Base-by-base conservation (phyloP, 2,113 vertebrate genomes). In the Centropus unirufus region DNA sequence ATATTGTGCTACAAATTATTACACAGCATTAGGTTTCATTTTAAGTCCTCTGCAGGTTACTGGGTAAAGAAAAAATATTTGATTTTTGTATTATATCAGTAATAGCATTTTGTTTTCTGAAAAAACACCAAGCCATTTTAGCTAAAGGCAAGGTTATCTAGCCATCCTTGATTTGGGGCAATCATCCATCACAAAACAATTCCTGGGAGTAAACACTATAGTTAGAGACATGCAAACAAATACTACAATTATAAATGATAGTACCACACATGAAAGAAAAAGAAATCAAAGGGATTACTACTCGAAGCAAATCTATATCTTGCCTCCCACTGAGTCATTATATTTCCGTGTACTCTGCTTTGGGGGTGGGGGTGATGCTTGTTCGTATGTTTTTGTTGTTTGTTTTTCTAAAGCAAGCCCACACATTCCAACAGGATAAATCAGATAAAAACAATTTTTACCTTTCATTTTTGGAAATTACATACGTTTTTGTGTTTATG, bases 181-280 rank as follows among this genome's bases (percentile, higher is more conserved):
- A 96, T 96, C 96, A 97, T 83, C 91, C 93, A 97, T 96, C 62
- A 96, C 95, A 97, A 94, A 97, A 95, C 93, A 97, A 96, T 96
- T 95, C 93, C 89, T 97, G 80, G 69, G 95, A 96, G 96, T 94
- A 97, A 98, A 97, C 89, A 93, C 95, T 67, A 26, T 73, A 95
- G 95, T 85, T 91, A 96, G 78, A 97, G 51, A 91, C 83, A 79
- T 89, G 89, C 81, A 97, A 96, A 97, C 92, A 97, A 96, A 95
- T 80, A 78, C 70, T 66, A 82, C 80, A 96, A 95, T 97, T 96
- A 93, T 90, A 98, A 97, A 97, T 88, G 89, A 92, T 92, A 94
- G 67, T 79, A 87, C 49, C 63, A 64, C 22, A 94, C 40, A 88
- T 92, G 44, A 92, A 97, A 97, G 93, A 64, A 51, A 83, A 94